Percentiles rank a stretch among this genome's conserved stretches.
Conservation (phyloP, 1,140 invertebrate species). For the Argopecten irradians region DNA sequence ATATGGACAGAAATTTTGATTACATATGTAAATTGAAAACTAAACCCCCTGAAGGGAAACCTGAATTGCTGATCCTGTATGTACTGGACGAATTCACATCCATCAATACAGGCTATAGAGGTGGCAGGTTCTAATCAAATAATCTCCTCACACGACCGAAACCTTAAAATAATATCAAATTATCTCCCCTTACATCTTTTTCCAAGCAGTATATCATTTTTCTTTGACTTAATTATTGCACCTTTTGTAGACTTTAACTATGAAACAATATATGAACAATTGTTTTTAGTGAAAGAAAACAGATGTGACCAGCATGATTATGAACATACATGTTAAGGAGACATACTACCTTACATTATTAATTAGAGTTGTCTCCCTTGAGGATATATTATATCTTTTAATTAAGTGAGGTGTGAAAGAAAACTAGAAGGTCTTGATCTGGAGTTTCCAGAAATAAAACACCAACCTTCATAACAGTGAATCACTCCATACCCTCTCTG, state of each 20-base stretch:
- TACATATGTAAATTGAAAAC: constrained; percentile 16
- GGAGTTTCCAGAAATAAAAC: too few species aligned
- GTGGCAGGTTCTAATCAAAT: background rate
- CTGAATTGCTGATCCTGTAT: background rate
- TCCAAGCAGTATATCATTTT: background rate
- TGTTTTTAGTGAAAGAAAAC: too few species aligned
- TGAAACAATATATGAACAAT: too few species aligned
- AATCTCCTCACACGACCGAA: background rate
- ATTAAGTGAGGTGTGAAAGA: background rate
- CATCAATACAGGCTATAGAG: constrained; percentile 1
- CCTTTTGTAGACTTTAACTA: too few species aligned
- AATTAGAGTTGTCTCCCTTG: background rate
- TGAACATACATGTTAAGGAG: too few species aligned
- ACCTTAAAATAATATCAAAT: background rate
- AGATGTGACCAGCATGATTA: too few species aligned
- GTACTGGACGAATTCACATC: background rate
- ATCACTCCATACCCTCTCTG: too few species aligned
- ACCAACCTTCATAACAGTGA: too few species aligned
- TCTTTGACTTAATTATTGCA: too few species aligned
- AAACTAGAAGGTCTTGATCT: too few species aligned
- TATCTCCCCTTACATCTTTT: background rate
- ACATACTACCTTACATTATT: background rate
- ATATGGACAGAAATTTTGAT: constrained; percentile 12
- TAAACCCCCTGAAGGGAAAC: background rate
- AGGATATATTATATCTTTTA: background rate